Percentiles rank a stretch among this genome's conserved stretches.
phyloP scores from a whole-genome alignment of 2,113 vertebrate genomes.

The Eretmochelys imbricata region DNA sequence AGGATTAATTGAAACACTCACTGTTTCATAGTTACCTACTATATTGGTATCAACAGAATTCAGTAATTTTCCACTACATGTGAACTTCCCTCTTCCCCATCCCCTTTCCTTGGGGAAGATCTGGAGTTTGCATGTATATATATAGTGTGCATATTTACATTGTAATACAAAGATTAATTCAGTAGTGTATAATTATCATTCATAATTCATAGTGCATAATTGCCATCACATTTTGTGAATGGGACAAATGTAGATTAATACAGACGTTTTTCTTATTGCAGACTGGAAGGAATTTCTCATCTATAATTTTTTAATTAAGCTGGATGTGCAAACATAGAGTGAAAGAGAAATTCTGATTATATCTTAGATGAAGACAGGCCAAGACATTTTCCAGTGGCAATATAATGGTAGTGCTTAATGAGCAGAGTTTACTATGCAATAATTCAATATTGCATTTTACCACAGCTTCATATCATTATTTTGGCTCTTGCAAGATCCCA shows the following conservation, averaged over 20 bases:
- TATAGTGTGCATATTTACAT: fast-evolving
- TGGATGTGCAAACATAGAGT: slow-evolving; percentile 51
- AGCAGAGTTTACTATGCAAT: neutral
- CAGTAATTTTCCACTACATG: fast-evolving
- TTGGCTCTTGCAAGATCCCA: neutral
- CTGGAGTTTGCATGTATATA: neutral
- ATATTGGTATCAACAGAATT: neutral
- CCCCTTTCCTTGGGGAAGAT: neutral
- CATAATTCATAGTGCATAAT: slow-evolving; percentile 56
- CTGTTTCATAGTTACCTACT: neutral
- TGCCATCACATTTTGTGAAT: slow-evolving; percentile 18
- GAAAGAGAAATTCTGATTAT: slow-evolving; percentile 56
- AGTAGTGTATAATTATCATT: slow-evolving; percentile 45
- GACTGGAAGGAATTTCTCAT: slow-evolving; percentile 47
- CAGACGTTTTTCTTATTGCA: slow-evolving; percentile 40
- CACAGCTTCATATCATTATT: neutral
- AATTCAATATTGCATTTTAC: neutral
- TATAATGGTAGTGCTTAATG: slow-evolving; percentile 13
- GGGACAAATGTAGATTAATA: slow-evolving; percentile 57
- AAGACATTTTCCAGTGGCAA: slow-evolving; percentile 35
- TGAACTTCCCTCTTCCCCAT: neutral
- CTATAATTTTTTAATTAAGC: slow-evolving; percentile 62
- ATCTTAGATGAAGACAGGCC: neutral
- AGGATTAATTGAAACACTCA: neutral
- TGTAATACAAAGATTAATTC: neutral